Conservation (phyloP, 2,888 invertebrate species). For the Augiades crinisus region DNA sequence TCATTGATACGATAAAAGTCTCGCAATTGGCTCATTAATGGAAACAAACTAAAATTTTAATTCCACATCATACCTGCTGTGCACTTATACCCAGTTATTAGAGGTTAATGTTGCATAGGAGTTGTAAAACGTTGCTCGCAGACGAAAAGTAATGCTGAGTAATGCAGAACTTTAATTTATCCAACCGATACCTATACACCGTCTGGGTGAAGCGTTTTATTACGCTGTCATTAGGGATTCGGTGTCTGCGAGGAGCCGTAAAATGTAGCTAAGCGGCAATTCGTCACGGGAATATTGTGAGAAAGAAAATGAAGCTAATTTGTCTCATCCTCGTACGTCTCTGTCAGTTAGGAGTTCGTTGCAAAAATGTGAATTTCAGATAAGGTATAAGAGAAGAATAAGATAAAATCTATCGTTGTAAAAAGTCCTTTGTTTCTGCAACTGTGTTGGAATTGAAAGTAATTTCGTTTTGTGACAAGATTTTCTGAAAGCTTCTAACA, state of each 20-base stretch:
- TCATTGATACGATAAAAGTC: too few relatives aligned
- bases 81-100: not conserved
- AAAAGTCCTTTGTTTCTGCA: too few relatives aligned
- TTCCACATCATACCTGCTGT: not conserved
- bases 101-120: not conserved
- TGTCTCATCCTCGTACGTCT: not conserved
- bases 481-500: too few relatives aligned
- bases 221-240: conserved; percentile 23
- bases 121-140: not conserved
- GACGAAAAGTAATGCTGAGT: conserved; percentile 1
- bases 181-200: conserved; percentile 11
- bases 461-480: too few relatives aligned
- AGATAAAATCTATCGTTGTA: too few relatives aligned
- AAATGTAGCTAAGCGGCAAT: conserved; percentile 20
- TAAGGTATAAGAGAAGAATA: too few relatives aligned
- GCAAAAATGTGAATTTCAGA: not conserved
- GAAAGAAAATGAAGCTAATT: conserved; percentile 19
- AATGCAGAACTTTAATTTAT: conserved; percentile 5
- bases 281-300: conserved; percentile 15
- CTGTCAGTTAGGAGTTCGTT: conserved; percentile 1
- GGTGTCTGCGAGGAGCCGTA: conserved; percentile 19
- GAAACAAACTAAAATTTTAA: not conserved
- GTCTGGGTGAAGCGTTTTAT: conserved; percentile 25
- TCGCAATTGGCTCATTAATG: too few relatives aligned
- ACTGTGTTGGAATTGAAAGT: too few relatives aligned